Percentiles rank a stretch among this genome's conserved stretches.
Conservation (phyloP, 2,113 vertebrate genomes). For the Pedionomus torquatus region DNA sequence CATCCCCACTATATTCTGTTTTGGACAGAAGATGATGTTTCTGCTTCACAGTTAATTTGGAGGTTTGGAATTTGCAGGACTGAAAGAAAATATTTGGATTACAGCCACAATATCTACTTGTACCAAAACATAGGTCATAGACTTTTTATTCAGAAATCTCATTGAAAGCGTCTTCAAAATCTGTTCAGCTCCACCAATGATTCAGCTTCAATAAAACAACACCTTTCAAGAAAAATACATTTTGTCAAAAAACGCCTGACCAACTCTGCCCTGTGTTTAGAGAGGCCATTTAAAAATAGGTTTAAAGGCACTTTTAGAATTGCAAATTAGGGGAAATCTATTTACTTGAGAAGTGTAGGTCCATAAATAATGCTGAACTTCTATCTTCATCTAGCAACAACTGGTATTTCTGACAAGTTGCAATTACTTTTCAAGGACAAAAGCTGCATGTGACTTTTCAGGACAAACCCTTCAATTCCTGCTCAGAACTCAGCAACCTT, state of each 20-base stretch:
- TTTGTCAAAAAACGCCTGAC: neutral
- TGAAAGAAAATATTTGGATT: neutral
- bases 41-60: neutral
- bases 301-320: conserved; percentile 37
- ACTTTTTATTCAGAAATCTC: neutral
- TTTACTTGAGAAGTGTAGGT: conserved; percentile 11
- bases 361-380: conserved; percentile 7
- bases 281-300: conserved; percentile 19
- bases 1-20: neutral
- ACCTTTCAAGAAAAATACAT: neutral
- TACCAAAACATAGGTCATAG: neutral
- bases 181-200: neutral
- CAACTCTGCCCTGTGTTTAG: neutral
- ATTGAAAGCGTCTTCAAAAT: neutral
- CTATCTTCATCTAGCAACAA: conserved; percentile 13
- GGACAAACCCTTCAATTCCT: neutral
- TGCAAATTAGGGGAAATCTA: conserved; percentile 28
- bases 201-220: neutral
- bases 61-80: neutral
- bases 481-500: neutral
- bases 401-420: conserved; percentile 13
- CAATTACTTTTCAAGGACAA: conserved; percentile 31
- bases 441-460: neutral
- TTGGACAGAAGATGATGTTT: neutral
- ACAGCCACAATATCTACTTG: neutral